Evolutionary conservation across 2,888 invertebrate genomes (phyloP), one percentile per base, ranked within the genome.

Genomic region (Pyrocoelia pectoralis): DNA sequence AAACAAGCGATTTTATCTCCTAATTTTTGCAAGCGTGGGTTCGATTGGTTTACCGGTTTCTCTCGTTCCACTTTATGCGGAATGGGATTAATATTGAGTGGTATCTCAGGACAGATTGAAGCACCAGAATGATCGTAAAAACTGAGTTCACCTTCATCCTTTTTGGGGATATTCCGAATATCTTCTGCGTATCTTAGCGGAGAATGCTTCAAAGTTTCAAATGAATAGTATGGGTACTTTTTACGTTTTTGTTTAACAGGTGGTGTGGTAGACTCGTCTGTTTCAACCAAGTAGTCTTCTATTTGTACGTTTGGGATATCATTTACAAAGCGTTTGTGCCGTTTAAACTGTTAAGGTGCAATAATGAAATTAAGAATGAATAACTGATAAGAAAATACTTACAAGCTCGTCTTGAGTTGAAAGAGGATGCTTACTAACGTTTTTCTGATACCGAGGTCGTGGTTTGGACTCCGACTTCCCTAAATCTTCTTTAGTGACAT

Each of bases 1-100:
- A 89, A 86, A 73, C 93, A 93, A 68, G 89, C 88, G 14, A 93
- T 88, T 81, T 90, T 89, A 68, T 89, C 88, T 0, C 91, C 92
- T 15, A 93, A 79, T 1, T 88, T 87, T 64, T 80, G 80, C 0
- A 92, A 79, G 58, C 89, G 83, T 0, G 84, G 85, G 1, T 76
- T 74, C 76, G 13, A 6, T 28, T 3, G 10, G 4, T 4, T 28
- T 14, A 4, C 4, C 29, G n/a, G 81, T 78, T 8, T 76, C 70
- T 55, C 78, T 78, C 19, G 73, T 61, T 71, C 76, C 10, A 80
- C 74, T 56, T 76, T 73, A 49, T 85, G 83, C 6, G 87, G 87
- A 58, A 87, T 72, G 1, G 87, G 85, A 73, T 88, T 82, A 17
- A 87, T 76, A 49, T 84, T 77, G 55, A 81, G 80, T 64, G 84